Evolutionary conservation across 2,113 vertebrate genomes (phyloP), one percentile per base, ranked within the genome.

Genomic region (Lates calcarifer): DNA sequence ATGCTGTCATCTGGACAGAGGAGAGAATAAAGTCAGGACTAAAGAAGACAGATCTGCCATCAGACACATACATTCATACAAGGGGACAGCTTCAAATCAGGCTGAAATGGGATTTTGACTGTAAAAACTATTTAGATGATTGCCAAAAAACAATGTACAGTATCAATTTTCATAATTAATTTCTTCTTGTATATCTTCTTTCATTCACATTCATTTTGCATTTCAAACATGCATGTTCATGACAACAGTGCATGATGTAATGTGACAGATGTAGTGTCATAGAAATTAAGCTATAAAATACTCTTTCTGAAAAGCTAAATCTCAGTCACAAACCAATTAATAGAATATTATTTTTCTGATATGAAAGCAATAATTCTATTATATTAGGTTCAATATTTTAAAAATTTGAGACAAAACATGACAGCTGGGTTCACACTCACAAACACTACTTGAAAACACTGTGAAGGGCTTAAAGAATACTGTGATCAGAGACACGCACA

Each of bases 1-100:
- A 99, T 20, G 97, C 97, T 4, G 97, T 97, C 97, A 99, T 98
- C 98, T 99, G 92, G 65, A 83, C 69, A 89, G 66, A 84, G 26
- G 60, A 75, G 0, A 81, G 33, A 77, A n/a, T 15, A 61, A 29
- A 10, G n/a, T 91, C 51, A 89, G 10, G 39, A 68, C 17, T n/a
- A 5, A 49, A 56, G 33, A 56, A 22, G 29, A 74, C 53, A 64
- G 2, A 10, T 47, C 5, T 6, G 10, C 18, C 11, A 24, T 57
- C 24, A 35, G 18, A 35, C 10, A 51, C 17, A 39, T 1, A 68
- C 26, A 69, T 43, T 26, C 61, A 41, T 4, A 55, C 6, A 65
- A 1, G 8, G 24, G 18, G 11, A 45, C n/a, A n/a, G 41, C 56
- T 29, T 49, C 7, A 55, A 29, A 8, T 58, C 15, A 49, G 24